These are phyloP conservation scores for Benitochromis conjunctus DNA, from an alignment of 2,113 vertebrate species.

Conservation along the genomic window DNA sequence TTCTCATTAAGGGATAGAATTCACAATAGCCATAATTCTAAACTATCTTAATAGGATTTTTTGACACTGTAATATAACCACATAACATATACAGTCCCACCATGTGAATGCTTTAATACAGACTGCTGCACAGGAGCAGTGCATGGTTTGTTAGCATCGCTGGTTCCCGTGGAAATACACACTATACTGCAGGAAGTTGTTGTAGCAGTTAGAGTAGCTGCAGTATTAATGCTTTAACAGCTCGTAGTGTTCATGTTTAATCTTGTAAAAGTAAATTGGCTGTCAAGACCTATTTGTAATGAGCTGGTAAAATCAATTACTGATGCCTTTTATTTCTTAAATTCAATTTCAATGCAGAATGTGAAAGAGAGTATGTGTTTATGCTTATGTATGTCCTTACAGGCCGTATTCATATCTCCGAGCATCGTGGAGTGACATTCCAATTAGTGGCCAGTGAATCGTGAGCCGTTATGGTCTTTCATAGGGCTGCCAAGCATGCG, in stretches of 20 bases:
- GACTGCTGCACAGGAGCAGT: not conserved
- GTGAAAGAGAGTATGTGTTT: conserved; percentile 21
- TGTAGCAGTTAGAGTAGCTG: conserved; percentile 2
- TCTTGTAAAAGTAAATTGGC: conserved; percentile 55
- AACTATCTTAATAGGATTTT: not conserved
- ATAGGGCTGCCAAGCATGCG: conserved; percentile 37
- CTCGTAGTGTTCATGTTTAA: conserved; percentile 56
- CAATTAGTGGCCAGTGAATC: conserved; percentile 75
- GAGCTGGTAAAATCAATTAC: conserved; percentile 61
- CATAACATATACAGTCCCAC: not conserved
- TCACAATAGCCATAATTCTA: not conserved
- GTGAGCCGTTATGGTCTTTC: conserved; percentile 61
- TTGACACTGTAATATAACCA: conserved; percentile 2
- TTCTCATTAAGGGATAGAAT: not conserved
- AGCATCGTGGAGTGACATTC: conserved; percentile 62
- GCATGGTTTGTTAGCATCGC: not conserved
- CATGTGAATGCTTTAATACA: not conserved
- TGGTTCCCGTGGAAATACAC: not conserved
- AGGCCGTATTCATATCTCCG: conserved; percentile 45
- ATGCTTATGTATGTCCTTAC: conserved; percentile 35
- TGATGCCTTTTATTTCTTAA: conserved; percentile 40
- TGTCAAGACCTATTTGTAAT: conserved; percentile 53
- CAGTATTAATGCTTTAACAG: conserved; percentile 28
- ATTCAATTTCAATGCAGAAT: conserved; percentile 41
- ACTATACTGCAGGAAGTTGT: not conserved